These are phyloP conservation scores for Drosophila ercepeae DNA, from an alignment of 1,140 invertebrate species.

Conservation along the genomic window DNA sequence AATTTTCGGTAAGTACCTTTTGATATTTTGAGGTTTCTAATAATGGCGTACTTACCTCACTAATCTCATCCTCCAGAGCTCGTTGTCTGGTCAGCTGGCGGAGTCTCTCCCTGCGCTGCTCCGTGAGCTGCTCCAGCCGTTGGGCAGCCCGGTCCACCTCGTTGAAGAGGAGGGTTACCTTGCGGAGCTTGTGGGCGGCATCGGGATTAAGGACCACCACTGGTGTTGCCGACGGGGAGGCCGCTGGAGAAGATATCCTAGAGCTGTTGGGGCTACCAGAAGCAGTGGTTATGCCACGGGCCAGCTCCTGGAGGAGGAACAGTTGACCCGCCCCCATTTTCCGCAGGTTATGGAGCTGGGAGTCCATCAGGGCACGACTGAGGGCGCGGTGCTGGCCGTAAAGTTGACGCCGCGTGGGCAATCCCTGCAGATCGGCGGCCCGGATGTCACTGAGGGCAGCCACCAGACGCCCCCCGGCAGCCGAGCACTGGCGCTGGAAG, in stretches of 20 bases:
- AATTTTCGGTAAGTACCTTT: no score
- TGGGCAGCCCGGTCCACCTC: slow-evolving; percentile 85
- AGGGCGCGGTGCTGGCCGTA: slow-evolving; percentile 85
- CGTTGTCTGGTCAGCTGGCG: slow-evolving; percentile 85
- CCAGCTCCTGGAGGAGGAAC: slow-evolving; percentile 84
- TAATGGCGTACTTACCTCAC: slow-evolving; percentile 84
- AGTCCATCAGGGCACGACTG: slow-evolving; percentile 85
- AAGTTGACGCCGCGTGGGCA: slow-evolving; percentile 85
- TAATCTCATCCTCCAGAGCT: slow-evolving; percentile 85
- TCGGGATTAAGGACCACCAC: slow-evolving; percentile 44
- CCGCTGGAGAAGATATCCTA: slow-evolving; percentile 21
- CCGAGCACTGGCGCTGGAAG: slow-evolving; percentile 84
- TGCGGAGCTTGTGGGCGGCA: slow-evolving; percentile 75
- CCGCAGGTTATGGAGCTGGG: slow-evolving; percentile 84
- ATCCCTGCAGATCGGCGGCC: slow-evolving; percentile 83
- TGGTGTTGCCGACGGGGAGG: background rate
- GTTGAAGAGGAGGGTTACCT: slow-evolving; percentile 84
- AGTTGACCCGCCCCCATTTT: slow-evolving; percentile 84
- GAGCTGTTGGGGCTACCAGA: slow-evolving; percentile 2
- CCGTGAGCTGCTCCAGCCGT: slow-evolving; percentile 85
- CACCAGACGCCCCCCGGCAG: slow-evolving; percentile 84
- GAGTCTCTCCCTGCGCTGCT: slow-evolving; percentile 85
- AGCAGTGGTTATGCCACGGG: slow-evolving; percentile 63
- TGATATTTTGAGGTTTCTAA: no score
- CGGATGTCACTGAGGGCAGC: slow-evolving; percentile 85